Base-by-base conservation (phyloP, 2,113 vertebrate species). In the Vanacampus margaritifer region DNA sequence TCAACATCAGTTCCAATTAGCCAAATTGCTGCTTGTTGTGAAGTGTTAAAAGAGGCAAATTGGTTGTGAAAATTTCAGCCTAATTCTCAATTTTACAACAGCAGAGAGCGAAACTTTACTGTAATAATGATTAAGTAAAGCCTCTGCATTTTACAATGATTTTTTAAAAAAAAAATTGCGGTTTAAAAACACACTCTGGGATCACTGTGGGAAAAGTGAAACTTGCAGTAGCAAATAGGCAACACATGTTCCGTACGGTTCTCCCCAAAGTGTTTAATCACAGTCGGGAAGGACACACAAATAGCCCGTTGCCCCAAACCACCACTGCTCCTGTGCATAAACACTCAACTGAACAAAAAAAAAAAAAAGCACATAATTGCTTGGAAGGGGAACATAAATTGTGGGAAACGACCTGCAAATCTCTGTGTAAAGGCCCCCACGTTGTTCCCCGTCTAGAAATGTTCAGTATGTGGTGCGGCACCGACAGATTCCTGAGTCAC, bases 401-500 rank as follows among this genome's bases (percentile, higher is more conserved):
- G 36, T n/a, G 58, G 21, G 58, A 37, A 39, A 41, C 13, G 28
- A 61, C 36, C 59, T 41, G 36, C 37, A 61, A 41, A 28, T 64
- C 35, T 43, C 19, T 39, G 35, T 5, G 41, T 46, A 5, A 26
- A 6, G 60, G 36, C 14, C 7, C 12, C 45, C 65, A 35, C 11
- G 62, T 43, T 71, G 11, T 3, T 1, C 17, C 26, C 69, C 72
- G 45, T 57, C 28, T 26, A 79, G 75, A 84, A 89, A 90, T 82
- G 79, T 60, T 50, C 67, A 79, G 71, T 28, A 74, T 79, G 72
- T 85, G 71, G 73, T 68, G 76, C 51, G 41, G 51, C 39, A 16
- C 56, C 68, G 89, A 83, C 76, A 91, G 65, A 91, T 90, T 91
- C 84, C 79, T 76, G 46, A 80, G 64, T 84, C 75, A 73, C 65